These are phyloP conservation scores for Heterodera schachtii DNA, from an alignment of 1,140 invertebrate genomes.

Conservation along the genomic window DNA sequence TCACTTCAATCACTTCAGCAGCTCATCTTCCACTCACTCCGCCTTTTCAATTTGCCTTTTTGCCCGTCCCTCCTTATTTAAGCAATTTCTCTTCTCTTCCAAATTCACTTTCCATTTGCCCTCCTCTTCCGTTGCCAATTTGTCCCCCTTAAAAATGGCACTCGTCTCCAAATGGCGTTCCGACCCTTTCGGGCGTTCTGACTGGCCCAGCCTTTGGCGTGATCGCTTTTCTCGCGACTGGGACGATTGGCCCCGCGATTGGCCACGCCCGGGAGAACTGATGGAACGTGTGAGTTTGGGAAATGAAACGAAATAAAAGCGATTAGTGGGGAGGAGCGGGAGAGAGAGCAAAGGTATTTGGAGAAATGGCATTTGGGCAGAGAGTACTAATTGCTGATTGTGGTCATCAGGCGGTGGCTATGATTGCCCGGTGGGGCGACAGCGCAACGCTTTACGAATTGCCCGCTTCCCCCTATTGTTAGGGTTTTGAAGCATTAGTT, in stretches of 20 bases:
- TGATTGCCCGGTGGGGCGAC: too few species aligned
- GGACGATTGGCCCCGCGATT: slow-evolving; percentile 62
- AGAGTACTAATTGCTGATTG: too few species aligned
- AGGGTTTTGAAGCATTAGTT: too few species aligned
- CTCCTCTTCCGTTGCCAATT: too few species aligned
- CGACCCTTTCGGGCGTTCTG: slow-evolving; percentile 40
- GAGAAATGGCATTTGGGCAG: too few species aligned
- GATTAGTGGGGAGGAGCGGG: too few species aligned
- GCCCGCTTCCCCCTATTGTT: too few species aligned
- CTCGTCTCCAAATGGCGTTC: slow-evolving; percentile 34
- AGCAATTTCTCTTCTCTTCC: too few species aligned
- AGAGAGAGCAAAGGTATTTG: too few species aligned
- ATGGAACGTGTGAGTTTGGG: slow-evolving; percentile 52
- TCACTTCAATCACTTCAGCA: neutral
- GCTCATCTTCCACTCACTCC: neutral
- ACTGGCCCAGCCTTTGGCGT: slow-evolving; percentile 41
- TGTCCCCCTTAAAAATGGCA: slow-evolving; percentile 35
- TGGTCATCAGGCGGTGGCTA: too few species aligned
- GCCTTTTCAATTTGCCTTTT: neutral
- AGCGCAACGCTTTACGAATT: too few species aligned
- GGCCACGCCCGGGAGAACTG: slow-evolving; percentile 59
- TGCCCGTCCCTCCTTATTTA: neutral
- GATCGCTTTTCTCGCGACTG: slow-evolving; percentile 50
- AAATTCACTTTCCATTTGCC: too few species aligned
- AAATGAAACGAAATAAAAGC: neutral